Conservation (phyloP, 1,140 invertebrate genomes). For the Diplogasteroides magnus region DNA sequence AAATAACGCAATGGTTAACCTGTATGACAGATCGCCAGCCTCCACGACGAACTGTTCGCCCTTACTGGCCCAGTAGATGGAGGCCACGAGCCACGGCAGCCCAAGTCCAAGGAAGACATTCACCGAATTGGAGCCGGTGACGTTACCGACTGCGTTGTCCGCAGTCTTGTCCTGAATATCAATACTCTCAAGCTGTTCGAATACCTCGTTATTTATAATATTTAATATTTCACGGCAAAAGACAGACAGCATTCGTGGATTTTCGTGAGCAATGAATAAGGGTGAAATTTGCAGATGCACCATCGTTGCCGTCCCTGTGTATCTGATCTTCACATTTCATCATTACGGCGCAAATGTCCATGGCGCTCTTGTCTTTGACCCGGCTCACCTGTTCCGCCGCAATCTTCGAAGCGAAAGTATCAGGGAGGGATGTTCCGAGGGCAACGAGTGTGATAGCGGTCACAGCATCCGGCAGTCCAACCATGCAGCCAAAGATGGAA, state of each 20-base stretch:
- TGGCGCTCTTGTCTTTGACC: too few relatives aligned
- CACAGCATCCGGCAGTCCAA: slow-evolving; percentile 88
- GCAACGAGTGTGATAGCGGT: slow-evolving; percentile 81
- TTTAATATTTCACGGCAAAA: too few relatives aligned
- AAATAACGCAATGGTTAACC: slow-evolving; percentile 22
- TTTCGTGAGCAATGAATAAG: too few relatives aligned
- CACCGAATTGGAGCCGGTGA: slow-evolving; percentile 77
- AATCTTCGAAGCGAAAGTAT: slow-evolving; percentile 97
- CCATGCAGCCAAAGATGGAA: slow-evolving; percentile 89
- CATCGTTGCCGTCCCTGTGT: too few relatives aligned
- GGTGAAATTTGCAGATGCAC: background rate
- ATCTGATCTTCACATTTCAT: too few relatives aligned
- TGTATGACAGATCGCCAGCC: slow-evolving; percentile 60
- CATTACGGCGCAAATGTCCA: too few relatives aligned
- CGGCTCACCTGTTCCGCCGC: slow-evolving; percentile 67
- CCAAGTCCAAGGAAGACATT: slow-evolving; percentile 73
- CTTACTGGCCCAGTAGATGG: slow-evolving; percentile 44
- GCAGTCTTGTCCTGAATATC: slow-evolving; percentile 84
- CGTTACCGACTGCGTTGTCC: slow-evolving; percentile 93
- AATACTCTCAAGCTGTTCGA: too few relatives aligned
- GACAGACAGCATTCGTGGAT: too few relatives aligned
- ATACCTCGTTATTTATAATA: too few relatives aligned
- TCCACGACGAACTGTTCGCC: slow-evolving; percentile 38
- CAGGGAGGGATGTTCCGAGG: slow-evolving; percentile 47
- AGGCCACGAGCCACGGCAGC: slow-evolving; percentile 49